Conservation (phyloP, 2,888 invertebrate species). For the Amphiduros pacificus region DNA sequence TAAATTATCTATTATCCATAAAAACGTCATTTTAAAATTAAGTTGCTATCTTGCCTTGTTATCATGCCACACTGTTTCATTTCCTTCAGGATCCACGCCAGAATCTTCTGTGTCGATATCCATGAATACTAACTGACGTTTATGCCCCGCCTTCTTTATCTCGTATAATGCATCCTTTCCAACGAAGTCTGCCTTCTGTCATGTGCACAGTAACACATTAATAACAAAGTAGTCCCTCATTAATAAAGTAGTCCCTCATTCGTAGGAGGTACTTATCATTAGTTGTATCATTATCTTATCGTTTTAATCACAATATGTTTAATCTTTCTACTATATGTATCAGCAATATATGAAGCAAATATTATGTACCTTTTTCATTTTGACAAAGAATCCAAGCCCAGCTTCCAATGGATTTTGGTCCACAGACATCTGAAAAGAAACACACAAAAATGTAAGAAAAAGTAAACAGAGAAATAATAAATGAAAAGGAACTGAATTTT, state of each 20-base stretch:
- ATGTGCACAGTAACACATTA: conserved; percentile 1
- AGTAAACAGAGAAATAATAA: too few species aligned
- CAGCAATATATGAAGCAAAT: neutral
- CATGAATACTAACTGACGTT: conserved; percentile 37
- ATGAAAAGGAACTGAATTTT: too few species aligned
- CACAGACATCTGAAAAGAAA: conserved; percentile 53
- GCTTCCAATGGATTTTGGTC: conserved; percentile 61
- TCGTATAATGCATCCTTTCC: conserved; percentile 42
- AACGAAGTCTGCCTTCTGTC: conserved; percentile 43
- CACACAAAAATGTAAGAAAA: too few species aligned
- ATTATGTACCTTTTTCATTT: conserved; percentile 46
- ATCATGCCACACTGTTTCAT: conserved; percentile 51
- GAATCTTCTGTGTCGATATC: conserved; percentile 40
- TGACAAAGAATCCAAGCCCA: conserved; percentile 57
- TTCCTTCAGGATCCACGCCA: conserved; percentile 50
- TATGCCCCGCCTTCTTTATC: conserved; percentile 33
- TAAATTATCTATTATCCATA: neutral
- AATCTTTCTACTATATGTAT: neutral
- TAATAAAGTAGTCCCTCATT: too few species aligned
- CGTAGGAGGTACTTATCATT: too few species aligned
- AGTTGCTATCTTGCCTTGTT: conserved; percentile 36
- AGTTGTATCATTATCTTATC: too few species aligned
- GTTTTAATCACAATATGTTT: too few species aligned
- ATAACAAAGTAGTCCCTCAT: too few species aligned
- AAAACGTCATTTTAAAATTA: neutral